Conservation (phyloP, 2,113 vertebrate genomes). For the Gadus macrocephalus region DNA sequence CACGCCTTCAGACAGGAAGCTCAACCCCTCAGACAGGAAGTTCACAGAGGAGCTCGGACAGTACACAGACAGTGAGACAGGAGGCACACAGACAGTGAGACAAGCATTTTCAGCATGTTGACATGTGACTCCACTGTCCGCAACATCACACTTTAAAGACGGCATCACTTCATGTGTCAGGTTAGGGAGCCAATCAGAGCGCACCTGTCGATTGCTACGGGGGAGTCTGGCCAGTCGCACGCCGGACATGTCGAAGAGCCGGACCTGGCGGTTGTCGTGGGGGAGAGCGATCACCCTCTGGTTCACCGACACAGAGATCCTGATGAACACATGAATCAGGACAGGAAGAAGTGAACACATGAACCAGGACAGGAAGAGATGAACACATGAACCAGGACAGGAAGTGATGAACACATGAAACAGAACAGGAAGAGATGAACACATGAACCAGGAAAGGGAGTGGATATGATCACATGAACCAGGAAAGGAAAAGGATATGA, state of each 20-base stretch:
- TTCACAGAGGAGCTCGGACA: too few species aligned
- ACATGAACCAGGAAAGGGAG: neutral
- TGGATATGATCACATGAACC: neutral
- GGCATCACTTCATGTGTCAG: neutral
- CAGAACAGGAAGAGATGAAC: neutral
- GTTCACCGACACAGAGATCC: slow-evolving; percentile 92
- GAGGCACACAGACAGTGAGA: too few species aligned
- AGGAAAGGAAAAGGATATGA: neutral
- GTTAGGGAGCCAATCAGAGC: neutral
- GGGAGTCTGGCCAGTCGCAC: slow-evolving; percentile 92
- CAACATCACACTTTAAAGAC: too few species aligned
- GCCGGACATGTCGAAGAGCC: slow-evolving; percentile 93
- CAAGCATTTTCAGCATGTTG: too few species aligned
- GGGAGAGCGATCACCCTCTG: slow-evolving; percentile 96
- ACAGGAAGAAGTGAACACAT: neutral
- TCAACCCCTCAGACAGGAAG: too few species aligned
- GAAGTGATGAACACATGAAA: too few species aligned
- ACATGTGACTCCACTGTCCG: neutral
- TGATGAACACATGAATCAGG: slow-evolving; percentile 42
- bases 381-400: neutral
- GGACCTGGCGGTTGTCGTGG: slow-evolving; percentile 96
- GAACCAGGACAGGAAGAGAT: neutral
- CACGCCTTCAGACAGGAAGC: too few species aligned
- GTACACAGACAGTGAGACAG: too few species aligned
- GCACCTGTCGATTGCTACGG: slow-evolving; percentile 81